Percentiles rank a stretch among this genome's conserved stretches.
These are phyloP conservation scores for Diplodus puntazzo DNA, from an alignment of 2,797 vertebrate genomes.

Conservation along the genomic window DNA sequence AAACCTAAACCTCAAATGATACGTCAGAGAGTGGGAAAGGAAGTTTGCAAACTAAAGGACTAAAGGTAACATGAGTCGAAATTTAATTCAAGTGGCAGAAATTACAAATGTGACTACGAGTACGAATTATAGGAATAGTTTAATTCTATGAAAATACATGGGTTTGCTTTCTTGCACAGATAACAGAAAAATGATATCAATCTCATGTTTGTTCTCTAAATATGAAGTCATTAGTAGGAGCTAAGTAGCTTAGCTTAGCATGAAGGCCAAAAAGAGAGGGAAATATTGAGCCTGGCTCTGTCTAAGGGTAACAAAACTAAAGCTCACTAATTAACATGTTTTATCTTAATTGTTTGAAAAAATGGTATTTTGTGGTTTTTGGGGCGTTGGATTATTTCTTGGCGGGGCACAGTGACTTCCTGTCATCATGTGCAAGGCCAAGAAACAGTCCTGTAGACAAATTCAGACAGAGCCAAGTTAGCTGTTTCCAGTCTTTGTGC, in stretches of 20 bases:
- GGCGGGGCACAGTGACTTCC: background rate
- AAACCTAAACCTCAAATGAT: too few relatives aligned
- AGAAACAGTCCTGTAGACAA: background rate
- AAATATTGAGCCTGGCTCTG: background rate
- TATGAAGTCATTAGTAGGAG: background rate
- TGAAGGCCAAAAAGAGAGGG: background rate
- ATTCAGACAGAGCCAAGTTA: background rate
- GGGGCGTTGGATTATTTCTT: background rate
- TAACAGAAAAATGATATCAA: background rate
- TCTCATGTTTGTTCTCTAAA: background rate
- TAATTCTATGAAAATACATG: background rate
- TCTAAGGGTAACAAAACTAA: background rate
- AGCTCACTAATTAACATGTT: background rate
- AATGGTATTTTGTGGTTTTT: background rate
- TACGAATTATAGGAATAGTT: background rate
- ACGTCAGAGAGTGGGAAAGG: too few relatives aligned
- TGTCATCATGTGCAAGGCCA: background rate
- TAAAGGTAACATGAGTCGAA: too few relatives aligned
- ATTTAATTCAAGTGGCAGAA: too few relatives aligned
- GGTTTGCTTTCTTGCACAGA: background rate
- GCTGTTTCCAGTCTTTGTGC: constrained; percentile 8
- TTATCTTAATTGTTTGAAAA: background rate
- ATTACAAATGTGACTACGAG: too few relatives aligned
- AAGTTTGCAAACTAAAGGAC: too few relatives aligned
- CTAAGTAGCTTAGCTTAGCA: background rate